Percentiles rank a stretch among this genome's conserved stretches.
Conservation (phyloP, 2,888 invertebrate genomes). For the Tribolium freemani region DNA sequence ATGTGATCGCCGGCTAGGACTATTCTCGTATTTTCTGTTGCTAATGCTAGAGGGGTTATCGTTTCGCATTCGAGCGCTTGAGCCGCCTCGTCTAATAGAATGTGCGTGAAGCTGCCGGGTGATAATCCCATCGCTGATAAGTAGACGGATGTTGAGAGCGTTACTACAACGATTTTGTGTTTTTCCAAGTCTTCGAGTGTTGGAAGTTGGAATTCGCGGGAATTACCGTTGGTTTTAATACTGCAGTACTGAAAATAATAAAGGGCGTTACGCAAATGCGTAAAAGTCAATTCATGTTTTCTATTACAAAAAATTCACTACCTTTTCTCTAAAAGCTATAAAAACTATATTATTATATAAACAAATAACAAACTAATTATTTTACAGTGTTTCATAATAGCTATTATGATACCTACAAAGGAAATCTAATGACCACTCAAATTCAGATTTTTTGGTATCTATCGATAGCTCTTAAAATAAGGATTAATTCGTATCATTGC, state of each 20-base stretch:
- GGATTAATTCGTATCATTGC: no score
- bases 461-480: no score
- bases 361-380: no score
- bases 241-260: slow-evolving; percentile 76
- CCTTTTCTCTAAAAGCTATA: no score
- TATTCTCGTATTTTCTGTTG: slow-evolving; percentile 79
- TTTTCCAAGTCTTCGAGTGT: slow-evolving; percentile 79
- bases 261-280: neutral
- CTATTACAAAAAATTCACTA: no score
- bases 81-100: slow-evolving; percentile 88
- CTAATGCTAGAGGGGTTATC: slow-evolving; percentile 82
- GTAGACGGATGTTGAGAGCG: slow-evolving; percentile 83
- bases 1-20: slow-evolving; percentile 90
- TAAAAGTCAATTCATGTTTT: neutral
- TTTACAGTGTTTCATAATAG: no score
- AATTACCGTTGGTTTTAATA: slow-evolving; percentile 72
- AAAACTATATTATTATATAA: no score
- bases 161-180: slow-evolving; percentile 83
- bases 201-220: slow-evolving; percentile 77
- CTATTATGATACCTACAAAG: no score
- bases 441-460: no score
- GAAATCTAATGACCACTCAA: no score
- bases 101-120: slow-evolving; percentile 83
- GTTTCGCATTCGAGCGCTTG: slow-evolving; percentile 91
- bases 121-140: slow-evolving; percentile 78